Conservation (phyloP, 1,140 invertebrate species). For the Hestina assimilis region DNA sequence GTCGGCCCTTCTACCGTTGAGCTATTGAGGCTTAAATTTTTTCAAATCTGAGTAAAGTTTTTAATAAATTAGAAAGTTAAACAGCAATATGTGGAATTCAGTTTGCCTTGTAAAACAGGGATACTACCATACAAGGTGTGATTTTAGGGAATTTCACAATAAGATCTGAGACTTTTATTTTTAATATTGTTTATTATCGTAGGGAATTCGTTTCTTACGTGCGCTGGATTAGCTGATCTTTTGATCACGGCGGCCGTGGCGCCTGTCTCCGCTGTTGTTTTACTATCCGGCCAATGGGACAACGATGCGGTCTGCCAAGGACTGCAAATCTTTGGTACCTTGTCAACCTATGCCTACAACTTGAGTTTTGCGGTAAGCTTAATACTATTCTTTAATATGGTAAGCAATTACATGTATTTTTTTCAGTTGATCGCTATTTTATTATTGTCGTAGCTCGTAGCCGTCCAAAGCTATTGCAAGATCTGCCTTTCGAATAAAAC, state of each 20-base stretch:
- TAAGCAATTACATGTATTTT: not conserved
- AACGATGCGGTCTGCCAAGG: constrained; percentile 81
- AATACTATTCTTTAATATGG: not conserved
- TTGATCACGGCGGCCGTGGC: constrained; percentile 86
- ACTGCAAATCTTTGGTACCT: constrained; percentile 82
- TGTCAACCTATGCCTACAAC: constrained; percentile 70
- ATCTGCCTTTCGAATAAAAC: constrained; percentile 78
- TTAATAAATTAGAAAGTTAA: too few relatives aligned
- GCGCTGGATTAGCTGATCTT: constrained; percentile 86
- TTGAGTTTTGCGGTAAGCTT: constrained; percentile 83
- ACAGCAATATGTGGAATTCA: too few relatives aligned
- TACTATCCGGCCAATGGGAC: constrained; percentile 81
- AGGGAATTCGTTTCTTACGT: constrained; percentile 91
- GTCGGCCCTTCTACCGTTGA: too few relatives aligned
- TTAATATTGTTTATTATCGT: constrained; percentile 41
- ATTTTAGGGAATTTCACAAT: not conserved
- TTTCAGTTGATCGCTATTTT: not conserved
- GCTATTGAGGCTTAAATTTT: too few relatives aligned
- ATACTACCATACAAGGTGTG: too few relatives aligned
- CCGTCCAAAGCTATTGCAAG: constrained; percentile 82
- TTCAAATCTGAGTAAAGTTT: too few relatives aligned
- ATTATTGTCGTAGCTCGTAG: constrained; percentile 81
- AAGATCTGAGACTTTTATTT: not conserved
- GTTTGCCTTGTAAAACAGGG: too few relatives aligned
- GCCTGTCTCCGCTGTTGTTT: constrained; percentile 84